Evolutionary conservation across 2,888 invertebrate species (phyloP), one percentile per base, ranked within the genome.

Genomic region (Hyposoter dolosus): DNA sequence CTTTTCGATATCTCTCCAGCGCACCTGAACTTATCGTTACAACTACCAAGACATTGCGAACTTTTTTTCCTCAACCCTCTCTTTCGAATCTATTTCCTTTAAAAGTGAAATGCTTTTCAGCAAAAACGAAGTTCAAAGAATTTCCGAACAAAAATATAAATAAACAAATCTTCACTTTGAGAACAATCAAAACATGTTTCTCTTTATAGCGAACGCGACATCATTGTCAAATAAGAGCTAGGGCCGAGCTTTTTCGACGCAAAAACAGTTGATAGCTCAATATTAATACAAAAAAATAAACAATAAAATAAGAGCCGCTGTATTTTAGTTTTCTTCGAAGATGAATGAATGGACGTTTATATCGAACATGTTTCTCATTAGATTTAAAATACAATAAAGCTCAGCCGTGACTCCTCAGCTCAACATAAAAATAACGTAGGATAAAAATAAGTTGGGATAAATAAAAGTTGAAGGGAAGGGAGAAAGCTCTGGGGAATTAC

Each of bases 21-120:
- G 85, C 82, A 82, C 45, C 76, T 45, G 77, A 60, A 66, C 60
- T 66, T 43, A 65, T 60, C 50, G 74, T 69, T 69, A 78, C 78
- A 69, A 74, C 68, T 68, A 60, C 40, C 74, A 19, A 35, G 32
- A n/a, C 68, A 60, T 80, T 53, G 56, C 15, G 28, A 76, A 65
- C 47, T 63, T 60, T 66, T 69, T 53, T 53, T 56, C 43, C 40
- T 74, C 56, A 17, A 43, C 23, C 45, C 23, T 40, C 56, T 65
- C 56, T 60, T 32, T 10, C 50, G 6, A 32, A 17, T n/a, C 45
- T 19, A 63, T 72, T 71, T 47, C n/a, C 32, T 53, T 60, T 28
- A 28, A 60, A 15, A 23, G 5, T 17, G 4, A 23, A 28, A 3
- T 23, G 56, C 12, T 56, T 56, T 56, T 23, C 12, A 1, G 10